Conservation (phyloP, 2,888 invertebrate species). For the Caenorhabditis angaria region DNA sequence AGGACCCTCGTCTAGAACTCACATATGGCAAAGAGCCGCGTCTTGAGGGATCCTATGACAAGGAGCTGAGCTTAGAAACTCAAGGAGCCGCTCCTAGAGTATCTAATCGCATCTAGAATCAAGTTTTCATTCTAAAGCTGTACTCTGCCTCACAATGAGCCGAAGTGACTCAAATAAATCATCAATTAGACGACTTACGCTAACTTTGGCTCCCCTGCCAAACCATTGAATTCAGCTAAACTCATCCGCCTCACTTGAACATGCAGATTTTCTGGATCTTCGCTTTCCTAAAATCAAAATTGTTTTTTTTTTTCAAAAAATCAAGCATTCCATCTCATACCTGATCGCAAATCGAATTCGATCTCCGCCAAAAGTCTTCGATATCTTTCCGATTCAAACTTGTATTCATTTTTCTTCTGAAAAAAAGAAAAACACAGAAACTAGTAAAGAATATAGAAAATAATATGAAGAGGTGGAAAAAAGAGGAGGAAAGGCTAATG, state of each 20-base stretch:
- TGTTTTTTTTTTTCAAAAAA: background rate
- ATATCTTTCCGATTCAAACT: conserved; percentile 56
- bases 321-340: background rate
- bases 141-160: too few relatives aligned
- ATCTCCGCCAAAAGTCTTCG: conserved; percentile 57
- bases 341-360: conserved; percentile 60
- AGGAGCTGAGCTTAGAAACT: too few relatives aligned
- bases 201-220: conserved; percentile 54
- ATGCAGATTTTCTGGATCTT: conserved; percentile 15
- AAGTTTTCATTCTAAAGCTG: too few relatives aligned
- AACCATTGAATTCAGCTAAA: conserved; percentile 64
- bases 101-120: too few relatives aligned
- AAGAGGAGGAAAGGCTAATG: conserved; percentile 2
- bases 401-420: conserved; percentile 18
- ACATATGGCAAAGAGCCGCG: too few relatives aligned
- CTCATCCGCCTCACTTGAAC: conserved; percentile 62
- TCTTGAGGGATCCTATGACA: too few relatives aligned
- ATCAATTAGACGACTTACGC: conserved; percentile 23
- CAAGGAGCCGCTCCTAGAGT: too few relatives aligned
- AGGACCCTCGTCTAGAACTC: too few relatives aligned
- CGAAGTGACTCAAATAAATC: too few relatives aligned
- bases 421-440: background rate
- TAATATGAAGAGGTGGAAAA: background rate
- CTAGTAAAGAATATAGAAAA: background rate
- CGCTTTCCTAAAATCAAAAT: background rate